phyloP scores from a whole-genome alignment of 2,113 vertebrate species.

The Neopipo cinnamomea region DNA sequence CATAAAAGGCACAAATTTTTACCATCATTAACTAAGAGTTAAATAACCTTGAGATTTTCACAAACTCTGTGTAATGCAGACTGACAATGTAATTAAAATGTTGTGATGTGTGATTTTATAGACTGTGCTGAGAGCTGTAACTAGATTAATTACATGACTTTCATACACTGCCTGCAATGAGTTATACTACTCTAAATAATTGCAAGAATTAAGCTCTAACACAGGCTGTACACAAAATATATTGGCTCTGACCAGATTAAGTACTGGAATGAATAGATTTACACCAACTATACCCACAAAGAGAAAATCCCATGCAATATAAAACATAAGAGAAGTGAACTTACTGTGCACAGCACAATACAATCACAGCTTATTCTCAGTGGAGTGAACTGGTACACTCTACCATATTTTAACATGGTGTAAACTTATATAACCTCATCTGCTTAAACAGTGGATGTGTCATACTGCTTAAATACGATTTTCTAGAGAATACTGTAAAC shows the following conservation, averaged over 20 bases:
- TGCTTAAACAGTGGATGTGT: neutral
- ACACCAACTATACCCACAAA: neutral
- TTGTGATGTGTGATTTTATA: neutral
- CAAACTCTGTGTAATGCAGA: neutral
- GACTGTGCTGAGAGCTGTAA: neutral
- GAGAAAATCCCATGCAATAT: neutral
- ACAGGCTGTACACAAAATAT: constrained; percentile 9
- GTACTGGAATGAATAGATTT: constrained; percentile 11
- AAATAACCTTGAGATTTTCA: constrained; percentile 27
- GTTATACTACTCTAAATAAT: constrained; percentile 28
- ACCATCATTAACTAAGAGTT: neutral
- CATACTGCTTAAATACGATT: neutral
- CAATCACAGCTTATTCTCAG: neutral
- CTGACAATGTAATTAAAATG: constrained; percentile 36
- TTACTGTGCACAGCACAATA: neutral
- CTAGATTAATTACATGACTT: constrained; percentile 31
- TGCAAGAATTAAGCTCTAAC: constrained; percentile 24
- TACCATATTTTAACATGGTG: neutral
- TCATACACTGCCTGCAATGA: neutral
- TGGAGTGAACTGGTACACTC: neutral
- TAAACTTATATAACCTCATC: neutral
- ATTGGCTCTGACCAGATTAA: constrained; percentile 28
- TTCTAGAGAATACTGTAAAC: neutral
- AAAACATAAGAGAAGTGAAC: neutral
- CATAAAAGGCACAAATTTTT: neutral